Evolutionary conservation across 1,140 invertebrate genomes (phyloP), one percentile per base, ranked within the genome.

Genomic region (Diachasma alloeum): DNA sequence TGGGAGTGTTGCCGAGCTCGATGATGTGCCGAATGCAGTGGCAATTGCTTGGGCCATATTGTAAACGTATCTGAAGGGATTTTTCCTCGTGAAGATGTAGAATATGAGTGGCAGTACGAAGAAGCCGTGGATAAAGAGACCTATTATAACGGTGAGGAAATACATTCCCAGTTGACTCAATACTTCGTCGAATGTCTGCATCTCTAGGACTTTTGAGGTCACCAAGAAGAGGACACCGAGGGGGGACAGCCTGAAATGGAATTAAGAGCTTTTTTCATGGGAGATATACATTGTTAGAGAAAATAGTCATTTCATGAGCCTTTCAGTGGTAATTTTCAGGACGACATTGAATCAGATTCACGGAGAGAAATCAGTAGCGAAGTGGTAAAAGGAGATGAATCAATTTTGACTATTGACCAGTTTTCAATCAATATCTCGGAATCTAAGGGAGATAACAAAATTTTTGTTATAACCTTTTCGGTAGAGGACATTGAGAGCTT

Each of bases 181-280:
- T 48, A 96, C 92, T 3, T 92, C 90, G 1, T 90, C 90, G 74
- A 97, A 91, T 81, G 95, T 93, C 44, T 95, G 91, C 91, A 97
- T 96, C 81, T 94, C 94, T 9, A 96, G 85, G 31, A 97, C 93
- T 84, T 96, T 96, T 5, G 93, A 92, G 15, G 94, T 91, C 37
- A 97, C 94, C 75, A 97, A 88, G 84, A 96, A 97, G 1, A 95
- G 88, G 10, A 97, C 95, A 79, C 96, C 96, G 15, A 96, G 82
- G 0, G 96, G 96, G 8, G 96, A 96, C 74, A 96, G 89, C 89
- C 89, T 90, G 72, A 0, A 42, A 53, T 4, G 68, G 53, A 44
- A 0, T n/a, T 4, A 68, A 68, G n/a, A n/a, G n/a, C n/a, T n/a
- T n/a, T n/a, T n/a, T n/a, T n/a, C n/a, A n/a, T n/a, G n/a, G n/a